Evolutionary conservation across 2,113 vertebrate genomes (phyloP).

Genomic region (Aviceda subcristata): DNA sequence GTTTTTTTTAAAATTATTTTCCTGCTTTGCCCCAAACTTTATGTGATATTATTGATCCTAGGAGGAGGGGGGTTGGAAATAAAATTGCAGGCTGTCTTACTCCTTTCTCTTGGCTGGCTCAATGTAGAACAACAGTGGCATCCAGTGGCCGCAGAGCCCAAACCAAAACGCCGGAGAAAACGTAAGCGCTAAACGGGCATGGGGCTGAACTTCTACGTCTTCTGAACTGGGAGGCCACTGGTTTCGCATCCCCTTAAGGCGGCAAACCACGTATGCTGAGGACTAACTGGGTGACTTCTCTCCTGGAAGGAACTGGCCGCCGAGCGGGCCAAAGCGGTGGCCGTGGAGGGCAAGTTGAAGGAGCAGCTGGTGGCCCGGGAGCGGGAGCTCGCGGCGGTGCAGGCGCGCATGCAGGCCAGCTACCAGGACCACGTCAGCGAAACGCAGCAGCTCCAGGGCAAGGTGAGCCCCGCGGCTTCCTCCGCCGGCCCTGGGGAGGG

Average conservation of each 20-base stretch:
- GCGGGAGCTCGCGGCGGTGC: constrained; percentile 83
- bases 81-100: not conserved
- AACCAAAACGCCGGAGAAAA: not conserved
- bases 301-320: constrained; percentile 80
- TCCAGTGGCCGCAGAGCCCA: constrained; percentile 13
- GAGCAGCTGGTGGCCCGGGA: constrained; percentile 85
- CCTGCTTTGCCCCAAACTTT: not conserved
- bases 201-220: not conserved
- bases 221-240: not conserved
- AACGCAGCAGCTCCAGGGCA: constrained; percentile 87
- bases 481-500: not conserved
- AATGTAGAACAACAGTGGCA: constrained; percentile 27
- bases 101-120: not conserved
- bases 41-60: not conserved
- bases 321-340: constrained; percentile 82
- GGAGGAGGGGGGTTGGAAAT: not conserved
- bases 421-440: constrained; percentile 88
- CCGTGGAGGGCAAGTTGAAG: constrained; percentile 83
- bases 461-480: constrained; percentile 71
- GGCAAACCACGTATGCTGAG: not conserved
- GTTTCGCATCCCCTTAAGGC: not conserved
- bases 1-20: not conserved
- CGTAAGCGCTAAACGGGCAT: not conserved
- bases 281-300: not conserved
- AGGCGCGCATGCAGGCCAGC: constrained; percentile 92